phyloP scores from a whole-genome alignment of 2,888 invertebrate species.

The Cremastinae sp. region DNA sequence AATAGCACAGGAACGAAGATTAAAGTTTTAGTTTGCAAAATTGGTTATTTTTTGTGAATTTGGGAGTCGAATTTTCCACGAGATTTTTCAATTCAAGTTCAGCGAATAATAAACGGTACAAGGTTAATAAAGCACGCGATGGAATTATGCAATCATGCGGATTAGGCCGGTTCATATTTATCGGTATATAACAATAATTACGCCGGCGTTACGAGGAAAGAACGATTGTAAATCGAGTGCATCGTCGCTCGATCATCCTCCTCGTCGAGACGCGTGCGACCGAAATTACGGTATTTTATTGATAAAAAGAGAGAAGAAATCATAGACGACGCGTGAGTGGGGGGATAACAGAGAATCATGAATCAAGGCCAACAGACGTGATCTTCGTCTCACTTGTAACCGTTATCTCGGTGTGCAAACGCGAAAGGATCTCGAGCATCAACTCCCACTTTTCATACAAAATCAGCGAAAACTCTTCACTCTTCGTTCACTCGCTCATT shows the following conservation, averaged over 20 bases:
- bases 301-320: background rate
- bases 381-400: constrained; percentile 37
- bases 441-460: constrained; percentile 4
- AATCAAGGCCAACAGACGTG: constrained; percentile 41
- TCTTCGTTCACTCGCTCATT: too few species aligned
- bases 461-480: background rate
- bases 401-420: constrained; percentile 41
- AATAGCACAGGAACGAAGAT: too few species aligned
- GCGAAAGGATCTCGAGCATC: constrained; percentile 27
- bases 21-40: background rate
- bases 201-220: background rate
- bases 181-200: too few species aligned
- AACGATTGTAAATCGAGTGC: constrained; percentile 16
- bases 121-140: too few species aligned
- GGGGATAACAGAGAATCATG: constrained; percentile 33
- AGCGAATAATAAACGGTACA: background rate
- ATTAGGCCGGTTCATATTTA: too few species aligned
- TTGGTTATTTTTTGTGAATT: background rate
- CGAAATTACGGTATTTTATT: constrained; percentile 54
- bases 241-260: constrained; percentile 15
- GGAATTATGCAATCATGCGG: too few species aligned
- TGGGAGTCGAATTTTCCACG: background rate
- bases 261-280: constrained; percentile 25
- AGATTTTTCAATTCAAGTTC: background rate
- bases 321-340: background rate